These are phyloP conservation scores for Laothoe populi DNA, from an alignment of 2,888 invertebrate species.

Conservation along the genomic window DNA sequence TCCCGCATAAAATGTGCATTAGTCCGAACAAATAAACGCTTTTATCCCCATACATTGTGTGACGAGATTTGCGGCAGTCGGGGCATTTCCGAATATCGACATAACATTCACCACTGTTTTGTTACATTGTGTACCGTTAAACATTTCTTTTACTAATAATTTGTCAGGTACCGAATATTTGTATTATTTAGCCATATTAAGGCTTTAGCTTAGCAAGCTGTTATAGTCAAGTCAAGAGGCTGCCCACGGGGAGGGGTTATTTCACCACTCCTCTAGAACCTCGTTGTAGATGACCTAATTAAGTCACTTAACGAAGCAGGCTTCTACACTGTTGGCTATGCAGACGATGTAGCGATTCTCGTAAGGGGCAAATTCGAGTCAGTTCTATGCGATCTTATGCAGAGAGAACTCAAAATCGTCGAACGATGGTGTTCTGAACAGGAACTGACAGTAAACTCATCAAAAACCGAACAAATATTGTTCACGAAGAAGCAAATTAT, in stretches of 20 bases:
- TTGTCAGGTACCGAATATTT: neutral
- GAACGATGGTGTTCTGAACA: neutral
- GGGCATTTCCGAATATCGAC: slow-evolving; percentile 1
- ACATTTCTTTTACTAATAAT: neutral
- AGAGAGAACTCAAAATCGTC: neutral
- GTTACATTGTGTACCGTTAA: neutral
- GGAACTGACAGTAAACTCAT: neutral
- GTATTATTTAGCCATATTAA: too few species aligned
- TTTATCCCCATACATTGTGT: slow-evolving; percentile 65
- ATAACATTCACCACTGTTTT: neutral
- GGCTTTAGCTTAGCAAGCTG: too few species aligned
- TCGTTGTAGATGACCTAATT: neutral
- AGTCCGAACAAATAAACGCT: slow-evolving; percentile 81
- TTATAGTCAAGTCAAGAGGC: too few species aligned
- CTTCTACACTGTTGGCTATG: neutral
- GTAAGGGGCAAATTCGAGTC: neutral
- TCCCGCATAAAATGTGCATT: slow-evolving; percentile 81
- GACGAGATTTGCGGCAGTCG: slow-evolving; percentile 62
- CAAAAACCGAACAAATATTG: neutral
- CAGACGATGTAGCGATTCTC: neutral
- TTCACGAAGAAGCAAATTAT: neutral
- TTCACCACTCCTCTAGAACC: neutral
- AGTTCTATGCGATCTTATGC: neutral
- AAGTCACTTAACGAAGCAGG: too few species aligned
- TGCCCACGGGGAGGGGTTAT: neutral